Conservation (phyloP, 2,797 vertebrate genomes). For the Oryzias sinensis region DNA sequence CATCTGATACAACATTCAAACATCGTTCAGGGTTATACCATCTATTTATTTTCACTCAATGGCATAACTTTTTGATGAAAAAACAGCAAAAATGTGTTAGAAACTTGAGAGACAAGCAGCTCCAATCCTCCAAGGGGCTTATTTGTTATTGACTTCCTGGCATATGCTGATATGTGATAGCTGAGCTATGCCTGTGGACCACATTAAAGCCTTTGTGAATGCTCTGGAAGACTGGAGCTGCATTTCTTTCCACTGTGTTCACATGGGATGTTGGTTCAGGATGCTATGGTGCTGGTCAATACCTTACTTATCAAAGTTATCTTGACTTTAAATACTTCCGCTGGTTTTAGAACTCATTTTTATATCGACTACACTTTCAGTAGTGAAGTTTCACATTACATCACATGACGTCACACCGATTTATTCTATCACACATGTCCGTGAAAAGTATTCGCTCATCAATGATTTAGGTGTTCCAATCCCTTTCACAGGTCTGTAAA, state of each 20-base stretch:
- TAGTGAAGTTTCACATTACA: no score
- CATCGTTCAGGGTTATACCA: conserved; percentile 3
- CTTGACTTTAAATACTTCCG: not conserved
- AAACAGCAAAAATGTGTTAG: not conserved
- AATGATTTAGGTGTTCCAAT: no score
- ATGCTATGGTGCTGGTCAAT: conserved; percentile 4
- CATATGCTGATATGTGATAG: conserved; percentile 43
- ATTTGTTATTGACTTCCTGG: conserved; percentile 43
- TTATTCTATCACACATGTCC: no score
- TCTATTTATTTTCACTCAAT: conserved; percentile 3
- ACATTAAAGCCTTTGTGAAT: conserved; percentile 21
- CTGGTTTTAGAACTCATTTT: not conserved
- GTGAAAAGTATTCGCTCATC: no score
- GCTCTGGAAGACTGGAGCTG: conserved; percentile 7
- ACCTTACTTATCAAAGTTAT: not conserved
- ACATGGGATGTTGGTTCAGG: conserved; percentile 7
- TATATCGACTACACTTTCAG: no score
- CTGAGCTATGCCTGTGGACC: conserved; percentile 60
- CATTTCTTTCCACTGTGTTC: not conserved
- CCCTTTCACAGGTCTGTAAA: no score
- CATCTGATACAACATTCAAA: conserved; percentile 17
- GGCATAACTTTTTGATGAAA: conserved; percentile 12
- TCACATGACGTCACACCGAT: no score
- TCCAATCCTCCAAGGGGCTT: conserved; percentile 17
- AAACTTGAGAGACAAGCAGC: conserved; percentile 22